Evolutionary conservation across 2,797 vertebrate species (phyloP), one percentile per base, ranked within the genome.

Genomic region (Phylloscopus collybita): DNA sequence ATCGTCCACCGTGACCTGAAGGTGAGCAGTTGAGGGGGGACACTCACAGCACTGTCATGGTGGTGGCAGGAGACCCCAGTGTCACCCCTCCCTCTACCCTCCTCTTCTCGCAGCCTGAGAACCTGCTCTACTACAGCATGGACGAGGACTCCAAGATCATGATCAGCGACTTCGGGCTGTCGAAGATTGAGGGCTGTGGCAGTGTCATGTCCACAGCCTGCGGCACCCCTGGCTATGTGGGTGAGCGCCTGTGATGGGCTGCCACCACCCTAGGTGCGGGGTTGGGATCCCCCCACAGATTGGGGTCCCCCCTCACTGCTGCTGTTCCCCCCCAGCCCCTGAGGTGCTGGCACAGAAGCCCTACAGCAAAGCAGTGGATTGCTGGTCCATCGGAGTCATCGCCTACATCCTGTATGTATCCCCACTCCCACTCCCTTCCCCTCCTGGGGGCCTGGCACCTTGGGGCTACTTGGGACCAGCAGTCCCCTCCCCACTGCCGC

Each of bases 331-430:
- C 65, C 34, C 95, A 99, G 99, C 99, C 75, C 99, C 99, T 4
- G 99, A 99, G 80, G 99, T 99, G 71, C 96, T 99, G 98, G 99
- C 99, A 11, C 99, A 99, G 98, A 99, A 99, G 95, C 99, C 99
- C 44, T 99, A 99, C 96, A 99, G 99, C 97, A 99, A 99, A 97
- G 99, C 99, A 1, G 99, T 99, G 96, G 99, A 99, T 97, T 99
- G 99, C 98, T 99, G 99, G 99, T 99, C 99, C 47, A 99, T 99
- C 1, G 99, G 99, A 16, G 99, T 99, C 97, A 99, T 99, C 3
- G 97, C 99, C 19, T 99, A 99, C 86, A 99, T 99, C 92, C 98
- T 99, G 99, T 99, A 95, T 95, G 99, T 98, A 81, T 40, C 2
- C 20, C 21, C 8, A 10, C 3, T 17, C 16, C 34, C 1, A 1